Percentiles rank a stretch among this genome's conserved stretches.
Conservation (phyloP, 2,113 vertebrate genomes). For the Rhea pennata region DNA sequence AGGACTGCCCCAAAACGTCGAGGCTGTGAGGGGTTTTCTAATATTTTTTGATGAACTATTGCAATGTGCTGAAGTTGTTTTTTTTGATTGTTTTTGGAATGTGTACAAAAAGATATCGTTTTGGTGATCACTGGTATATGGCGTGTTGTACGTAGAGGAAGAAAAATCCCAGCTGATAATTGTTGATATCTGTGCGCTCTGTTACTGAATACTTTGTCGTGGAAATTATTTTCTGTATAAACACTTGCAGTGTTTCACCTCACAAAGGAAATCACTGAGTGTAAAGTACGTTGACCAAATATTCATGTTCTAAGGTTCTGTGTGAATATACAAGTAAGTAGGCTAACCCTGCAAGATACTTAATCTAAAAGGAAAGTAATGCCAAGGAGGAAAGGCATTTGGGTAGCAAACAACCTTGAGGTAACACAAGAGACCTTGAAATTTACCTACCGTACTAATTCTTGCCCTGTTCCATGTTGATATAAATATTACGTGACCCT, state of each 20-base stretch:
- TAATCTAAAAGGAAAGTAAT: background rate
- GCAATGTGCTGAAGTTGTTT: background rate
- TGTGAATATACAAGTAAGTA: background rate
- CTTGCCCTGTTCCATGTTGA: background rate
- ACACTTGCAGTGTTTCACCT: background rate
- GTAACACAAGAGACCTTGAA: background rate
- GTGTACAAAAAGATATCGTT: too few relatives aligned
- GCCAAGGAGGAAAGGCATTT: background rate
- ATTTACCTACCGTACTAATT: background rate
- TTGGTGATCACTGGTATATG: background rate
- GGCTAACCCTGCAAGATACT: background rate
- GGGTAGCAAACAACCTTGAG: background rate
- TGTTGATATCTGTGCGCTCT: background rate
- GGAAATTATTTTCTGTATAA: background rate
- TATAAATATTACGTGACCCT: background rate
- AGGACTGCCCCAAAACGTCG: background rate
- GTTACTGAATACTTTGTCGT: background rate
- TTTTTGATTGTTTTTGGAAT: too few relatives aligned
- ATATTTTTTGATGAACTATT: background rate
- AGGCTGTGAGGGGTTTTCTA: accelerated
- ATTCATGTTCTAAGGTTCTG: background rate
- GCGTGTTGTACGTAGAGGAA: background rate
- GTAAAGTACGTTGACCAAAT: background rate
- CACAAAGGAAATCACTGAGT: accelerated
- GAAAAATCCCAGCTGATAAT: background rate